phyloP scores from a whole-genome alignment of 2,888 invertebrate species.

The Linnaemya vulpina region DNA sequence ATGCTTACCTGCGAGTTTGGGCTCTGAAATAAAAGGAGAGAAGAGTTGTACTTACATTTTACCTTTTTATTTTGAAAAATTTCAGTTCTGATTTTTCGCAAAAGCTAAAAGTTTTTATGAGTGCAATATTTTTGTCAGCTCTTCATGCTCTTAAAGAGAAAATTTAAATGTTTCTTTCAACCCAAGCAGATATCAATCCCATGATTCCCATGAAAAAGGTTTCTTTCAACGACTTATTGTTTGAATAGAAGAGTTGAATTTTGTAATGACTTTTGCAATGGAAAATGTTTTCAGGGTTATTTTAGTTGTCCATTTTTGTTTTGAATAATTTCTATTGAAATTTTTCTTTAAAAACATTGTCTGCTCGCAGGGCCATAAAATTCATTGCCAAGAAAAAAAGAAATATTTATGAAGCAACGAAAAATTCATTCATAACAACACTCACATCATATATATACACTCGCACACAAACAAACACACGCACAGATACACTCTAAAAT shows the following conservation, averaged over 20 bases:
- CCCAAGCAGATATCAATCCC: no score
- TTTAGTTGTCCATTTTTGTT: constrained; percentile 1
- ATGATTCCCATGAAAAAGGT: no score
- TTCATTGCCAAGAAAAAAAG: constrained; percentile 70
- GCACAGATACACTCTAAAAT: neutral
- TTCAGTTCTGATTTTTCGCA: no score
- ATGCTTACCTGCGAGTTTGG: no score
- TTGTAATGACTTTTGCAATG: neutral
- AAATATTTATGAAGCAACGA: constrained; percentile 65
- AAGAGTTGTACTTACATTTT: no score
- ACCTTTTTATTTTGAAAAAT: no score
- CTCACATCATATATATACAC: neutral
- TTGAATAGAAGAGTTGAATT: neutral
- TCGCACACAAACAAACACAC: neutral
- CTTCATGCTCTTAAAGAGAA: neutral
- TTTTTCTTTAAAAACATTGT: constrained; percentile 31
- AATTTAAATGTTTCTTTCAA: no score
- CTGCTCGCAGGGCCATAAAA: constrained; percentile 57
- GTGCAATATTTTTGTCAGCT: no score
- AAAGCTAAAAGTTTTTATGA: no score
- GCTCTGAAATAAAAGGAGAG: no score
- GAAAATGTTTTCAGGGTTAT: neutral
- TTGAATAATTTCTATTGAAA: neutral
- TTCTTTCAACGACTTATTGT: neutral
- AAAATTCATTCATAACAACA: constrained; percentile 67